These are phyloP conservation scores for Enteromius argenteus DNA, from an alignment of 2,797 vertebrate species.

Conservation along the genomic window DNA sequence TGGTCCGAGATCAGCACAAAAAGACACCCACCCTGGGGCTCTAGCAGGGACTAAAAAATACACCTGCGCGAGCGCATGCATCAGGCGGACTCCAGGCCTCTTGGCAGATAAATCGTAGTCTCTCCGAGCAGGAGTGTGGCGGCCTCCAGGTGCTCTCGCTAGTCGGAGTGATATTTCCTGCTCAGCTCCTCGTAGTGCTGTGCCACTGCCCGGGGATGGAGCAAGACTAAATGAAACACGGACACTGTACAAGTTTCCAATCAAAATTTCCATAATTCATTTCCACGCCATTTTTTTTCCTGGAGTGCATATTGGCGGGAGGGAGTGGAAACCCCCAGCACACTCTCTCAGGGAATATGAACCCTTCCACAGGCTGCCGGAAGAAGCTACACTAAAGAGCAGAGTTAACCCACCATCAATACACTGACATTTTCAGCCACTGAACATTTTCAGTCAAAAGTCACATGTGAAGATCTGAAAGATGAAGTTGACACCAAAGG, in stretches of 20 bases:
- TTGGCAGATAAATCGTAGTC: slow-evolving; percentile 81
- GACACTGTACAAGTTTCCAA: slow-evolving; percentile 82
- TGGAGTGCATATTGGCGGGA: slow-evolving; percentile 80
- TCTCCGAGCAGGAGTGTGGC: slow-evolving; percentile 72
- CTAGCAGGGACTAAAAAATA: slow-evolving; percentile 80
- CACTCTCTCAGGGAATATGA: slow-evolving; percentile 74
- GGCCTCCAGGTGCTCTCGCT: slow-evolving; percentile 78
- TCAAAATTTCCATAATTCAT: slow-evolving; percentile 90
- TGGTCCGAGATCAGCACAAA: slow-evolving; percentile 50
- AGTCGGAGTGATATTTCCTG: slow-evolving; percentile 80
- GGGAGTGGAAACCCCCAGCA: slow-evolving; percentile 77
- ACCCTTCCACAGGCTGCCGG: slow-evolving; percentile 70
- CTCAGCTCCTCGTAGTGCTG: slow-evolving; percentile 76
- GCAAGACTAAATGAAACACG: slow-evolving; percentile 81
- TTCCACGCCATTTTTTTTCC: slow-evolving; percentile 78
- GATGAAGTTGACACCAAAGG: background rate
- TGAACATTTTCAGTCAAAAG: background rate
- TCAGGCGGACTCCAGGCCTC: slow-evolving; percentile 80
- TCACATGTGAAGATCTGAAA: background rate
- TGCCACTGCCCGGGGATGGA: slow-evolving; percentile 77
- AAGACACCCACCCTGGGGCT: slow-evolving; percentile 48
- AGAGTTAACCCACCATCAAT: background rate
- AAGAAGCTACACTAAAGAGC: slow-evolving; percentile 59
- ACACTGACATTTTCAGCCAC: background rate
- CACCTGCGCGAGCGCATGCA: slow-evolving; percentile 81